Evolutionary conservation across 2,113 vertebrate genomes (phyloP).

Genomic region (Illadopsis cleaveri): DNA sequence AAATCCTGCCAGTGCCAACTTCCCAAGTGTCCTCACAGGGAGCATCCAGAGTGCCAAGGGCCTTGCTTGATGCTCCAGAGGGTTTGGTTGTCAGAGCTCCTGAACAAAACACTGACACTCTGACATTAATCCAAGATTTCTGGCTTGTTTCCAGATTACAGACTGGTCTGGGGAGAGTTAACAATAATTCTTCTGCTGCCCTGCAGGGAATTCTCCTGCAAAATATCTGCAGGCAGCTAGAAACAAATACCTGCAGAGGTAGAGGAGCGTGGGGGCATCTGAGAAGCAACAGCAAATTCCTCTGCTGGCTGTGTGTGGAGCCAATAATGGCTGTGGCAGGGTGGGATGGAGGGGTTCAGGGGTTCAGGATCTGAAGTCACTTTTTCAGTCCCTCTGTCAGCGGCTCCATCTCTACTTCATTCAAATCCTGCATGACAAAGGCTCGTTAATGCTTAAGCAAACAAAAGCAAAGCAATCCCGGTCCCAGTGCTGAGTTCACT

Average conservation of each 20-base stretch:
- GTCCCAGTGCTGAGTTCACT: background rate
- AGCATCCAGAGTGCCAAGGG: background rate
- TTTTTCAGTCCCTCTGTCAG: background rate
- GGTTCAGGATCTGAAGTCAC: background rate
- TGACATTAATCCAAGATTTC: background rate
- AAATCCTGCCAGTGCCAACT: background rate
- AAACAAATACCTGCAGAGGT: background rate
- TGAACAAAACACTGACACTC: background rate
- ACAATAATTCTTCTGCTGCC: background rate
- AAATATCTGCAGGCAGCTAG: background rate
- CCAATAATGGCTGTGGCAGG: background rate
- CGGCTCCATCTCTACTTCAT: background rate
- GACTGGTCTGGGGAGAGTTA: background rate
- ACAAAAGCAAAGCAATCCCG: background rate
- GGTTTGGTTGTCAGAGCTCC: background rate
- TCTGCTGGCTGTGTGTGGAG: background rate
- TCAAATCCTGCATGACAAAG: background rate
- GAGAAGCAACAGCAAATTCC: background rate
- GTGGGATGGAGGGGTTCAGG: background rate
- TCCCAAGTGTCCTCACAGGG: background rate
- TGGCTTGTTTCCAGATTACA: background rate
- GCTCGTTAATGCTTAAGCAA: background rate
- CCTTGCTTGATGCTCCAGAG: background rate
- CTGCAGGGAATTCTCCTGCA: background rate
- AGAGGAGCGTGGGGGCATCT: background rate